Evolutionary conservation across 1,140 invertebrate species (phyloP).

Genomic region (Galleria mellonella): DNA sequence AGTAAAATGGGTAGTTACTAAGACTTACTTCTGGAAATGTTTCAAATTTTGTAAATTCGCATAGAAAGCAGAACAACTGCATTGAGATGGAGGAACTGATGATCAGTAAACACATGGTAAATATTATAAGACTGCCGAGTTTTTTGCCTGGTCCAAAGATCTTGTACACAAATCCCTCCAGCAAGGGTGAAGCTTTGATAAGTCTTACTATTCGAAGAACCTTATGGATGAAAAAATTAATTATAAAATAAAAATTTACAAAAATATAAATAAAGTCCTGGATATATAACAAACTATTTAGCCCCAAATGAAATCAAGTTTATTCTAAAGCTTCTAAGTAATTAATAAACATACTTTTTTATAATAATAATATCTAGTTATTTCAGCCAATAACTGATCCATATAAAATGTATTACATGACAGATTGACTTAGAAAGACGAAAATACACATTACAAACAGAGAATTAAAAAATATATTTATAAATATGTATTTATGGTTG

Average conservation of each 20-base stretch:
- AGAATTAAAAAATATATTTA: no score
- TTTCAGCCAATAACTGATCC: no score
- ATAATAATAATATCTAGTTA: background rate
- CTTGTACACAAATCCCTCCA: slow-evolving; percentile 99
- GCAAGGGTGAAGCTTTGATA: slow-evolving; percentile 98
- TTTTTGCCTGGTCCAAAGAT: slow-evolving; percentile 99
- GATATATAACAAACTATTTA: no score
- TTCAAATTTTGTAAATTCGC: slow-evolving; percentile 97
- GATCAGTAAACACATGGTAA: slow-evolving; percentile 98
- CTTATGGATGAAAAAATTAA: slow-evolving; percentile 67
- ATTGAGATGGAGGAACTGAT: slow-evolving; percentile 99
- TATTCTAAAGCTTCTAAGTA: no score
- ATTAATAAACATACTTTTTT: slow-evolving; percentile 2
- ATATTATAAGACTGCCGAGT: slow-evolving; percentile 97
- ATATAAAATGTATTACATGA: no score
- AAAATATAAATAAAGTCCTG: no score
- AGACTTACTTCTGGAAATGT: slow-evolving; percentile 93
- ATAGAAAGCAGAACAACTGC: slow-evolving; percentile 97
- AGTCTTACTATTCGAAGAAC: slow-evolving; percentile 95
- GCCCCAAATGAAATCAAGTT: no score
- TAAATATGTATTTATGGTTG: no score
- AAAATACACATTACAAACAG: no score
- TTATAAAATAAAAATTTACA: no score
- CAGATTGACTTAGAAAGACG: no score
- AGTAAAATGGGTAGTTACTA: background rate